Conservation (phyloP, 2,888 invertebrate genomes). For the Meganola albula region DNA sequence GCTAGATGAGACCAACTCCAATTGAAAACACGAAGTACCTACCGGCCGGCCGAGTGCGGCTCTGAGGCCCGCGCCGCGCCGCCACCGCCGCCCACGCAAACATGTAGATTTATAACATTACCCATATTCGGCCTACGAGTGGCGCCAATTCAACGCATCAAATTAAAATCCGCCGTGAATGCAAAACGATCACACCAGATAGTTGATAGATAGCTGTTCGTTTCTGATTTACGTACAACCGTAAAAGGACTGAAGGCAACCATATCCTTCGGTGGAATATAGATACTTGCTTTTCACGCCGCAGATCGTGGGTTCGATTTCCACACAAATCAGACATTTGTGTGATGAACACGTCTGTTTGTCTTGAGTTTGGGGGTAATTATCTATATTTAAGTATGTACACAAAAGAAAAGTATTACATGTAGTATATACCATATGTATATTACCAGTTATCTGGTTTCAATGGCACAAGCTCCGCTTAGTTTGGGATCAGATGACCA, state of each 20-base stretch:
- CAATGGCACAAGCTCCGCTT: too few relatives aligned
- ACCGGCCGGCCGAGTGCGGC: slow-evolving; percentile 35
- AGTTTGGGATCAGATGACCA: too few relatives aligned
- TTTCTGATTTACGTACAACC: slow-evolving; percentile 61
- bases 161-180: slow-evolving; percentile 66
- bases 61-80: slow-evolving; percentile 47
- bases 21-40: slow-evolving; percentile 51
- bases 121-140: slow-evolving; percentile 71
- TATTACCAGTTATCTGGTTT: too few relatives aligned
- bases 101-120: slow-evolving; percentile 73
- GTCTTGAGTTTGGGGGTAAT: too few relatives aligned
- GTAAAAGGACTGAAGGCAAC: slow-evolving; percentile 38
- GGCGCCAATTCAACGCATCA: slow-evolving; percentile 75
- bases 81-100: slow-evolving; percentile 43
- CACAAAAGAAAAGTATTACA: too few relatives aligned
- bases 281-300: too few relatives aligned
- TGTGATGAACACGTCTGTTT: too few relatives aligned
- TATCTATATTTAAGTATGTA: too few relatives aligned
- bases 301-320: too few relatives aligned
- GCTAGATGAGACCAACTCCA: slow-evolving; percentile 57
- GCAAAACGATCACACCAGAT: slow-evolving; percentile 59
- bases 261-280: slow-evolving; percentile 30
- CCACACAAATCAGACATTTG: too few relatives aligned
- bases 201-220: slow-evolving; percentile 61
- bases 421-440: too few relatives aligned